Percentiles rank a stretch among this genome's conserved stretches.
Evolutionary conservation across 2,797 vertebrate species (phyloP).

Genomic region (Scolopax rusticola): DNA sequence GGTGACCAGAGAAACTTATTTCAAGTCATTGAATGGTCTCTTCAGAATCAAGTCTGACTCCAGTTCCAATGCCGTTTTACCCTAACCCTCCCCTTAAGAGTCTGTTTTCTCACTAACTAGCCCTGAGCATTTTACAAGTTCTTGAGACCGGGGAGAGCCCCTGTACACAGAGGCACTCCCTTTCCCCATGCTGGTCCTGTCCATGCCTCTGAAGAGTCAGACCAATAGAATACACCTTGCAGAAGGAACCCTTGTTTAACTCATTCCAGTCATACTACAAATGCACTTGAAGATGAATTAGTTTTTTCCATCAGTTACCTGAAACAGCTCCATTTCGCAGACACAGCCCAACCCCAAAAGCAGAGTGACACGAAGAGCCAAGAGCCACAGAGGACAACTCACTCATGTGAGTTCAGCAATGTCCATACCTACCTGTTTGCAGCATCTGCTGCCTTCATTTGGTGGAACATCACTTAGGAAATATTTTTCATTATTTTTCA

Average conservation of each 20-base stretch:
- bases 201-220: background rate
- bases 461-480: background rate
- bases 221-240: background rate
- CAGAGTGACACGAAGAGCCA: background rate
- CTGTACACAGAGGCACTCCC: background rate
- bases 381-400: background rate
- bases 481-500: background rate
- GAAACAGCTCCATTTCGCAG: background rate
- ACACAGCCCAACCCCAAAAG: background rate
- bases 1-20: background rate
- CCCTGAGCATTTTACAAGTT: background rate
- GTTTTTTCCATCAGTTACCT: background rate
- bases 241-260: background rate
- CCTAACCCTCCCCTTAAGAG: background rate
- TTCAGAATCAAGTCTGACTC: background rate
- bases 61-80: background rate
- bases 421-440: background rate
- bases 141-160: background rate
- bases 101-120: background rate
- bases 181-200: constrained; percentile 11
- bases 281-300: background rate
- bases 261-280: background rate
- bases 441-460: background rate
- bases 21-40: background rate
- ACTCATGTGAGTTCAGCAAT: background rate